Evolutionary conservation across 2,888 invertebrate species (phyloP).

Genomic region (Autographa gamma): DNA sequence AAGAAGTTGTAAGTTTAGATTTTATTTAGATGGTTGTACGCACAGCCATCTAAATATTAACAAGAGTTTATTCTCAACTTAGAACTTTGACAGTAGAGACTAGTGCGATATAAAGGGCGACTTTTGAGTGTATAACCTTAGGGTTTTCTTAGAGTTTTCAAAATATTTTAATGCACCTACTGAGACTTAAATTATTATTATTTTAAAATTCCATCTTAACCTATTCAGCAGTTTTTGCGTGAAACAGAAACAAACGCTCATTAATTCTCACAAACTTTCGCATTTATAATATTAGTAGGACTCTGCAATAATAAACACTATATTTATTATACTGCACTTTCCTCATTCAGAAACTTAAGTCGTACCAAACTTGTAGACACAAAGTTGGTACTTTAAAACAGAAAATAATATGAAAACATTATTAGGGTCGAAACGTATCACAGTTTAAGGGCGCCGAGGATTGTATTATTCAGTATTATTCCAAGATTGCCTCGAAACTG

Average conservation of each 20-base stretch:
- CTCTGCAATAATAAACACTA: slow-evolving; percentile 18
- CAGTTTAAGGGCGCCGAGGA: slow-evolving; percentile 64
- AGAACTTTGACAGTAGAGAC: too few species aligned
- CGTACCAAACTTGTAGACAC: slow-evolving; percentile 9
- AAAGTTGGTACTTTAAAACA: slow-evolving; percentile 18
- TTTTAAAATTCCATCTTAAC: too few species aligned
- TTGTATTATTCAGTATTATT: slow-evolving; percentile 78
- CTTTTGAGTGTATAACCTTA: too few species aligned
- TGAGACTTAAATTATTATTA: too few species aligned
- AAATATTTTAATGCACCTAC: too few species aligned
- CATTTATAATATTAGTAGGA: background rate
- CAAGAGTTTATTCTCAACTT: too few species aligned
- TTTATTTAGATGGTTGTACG: too few species aligned
- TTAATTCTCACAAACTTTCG: background rate
- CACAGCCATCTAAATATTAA: too few species aligned
- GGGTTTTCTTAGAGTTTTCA: too few species aligned
- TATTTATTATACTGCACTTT: slow-evolving; percentile 10
- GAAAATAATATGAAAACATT: slow-evolving; percentile 71
- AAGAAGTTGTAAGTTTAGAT: too few species aligned
- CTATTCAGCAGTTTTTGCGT: too few species aligned
- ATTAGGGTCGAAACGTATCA: slow-evolving; percentile 69
- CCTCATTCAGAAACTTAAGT: slow-evolving; percentile 15
- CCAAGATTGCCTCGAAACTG: slow-evolving; percentile 71
- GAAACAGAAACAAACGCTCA: background rate
- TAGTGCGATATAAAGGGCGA: too few species aligned